phyloP scores from a whole-genome alignment of 2,888 invertebrate species.

The Branchipolynoe longqiensis region DNA sequence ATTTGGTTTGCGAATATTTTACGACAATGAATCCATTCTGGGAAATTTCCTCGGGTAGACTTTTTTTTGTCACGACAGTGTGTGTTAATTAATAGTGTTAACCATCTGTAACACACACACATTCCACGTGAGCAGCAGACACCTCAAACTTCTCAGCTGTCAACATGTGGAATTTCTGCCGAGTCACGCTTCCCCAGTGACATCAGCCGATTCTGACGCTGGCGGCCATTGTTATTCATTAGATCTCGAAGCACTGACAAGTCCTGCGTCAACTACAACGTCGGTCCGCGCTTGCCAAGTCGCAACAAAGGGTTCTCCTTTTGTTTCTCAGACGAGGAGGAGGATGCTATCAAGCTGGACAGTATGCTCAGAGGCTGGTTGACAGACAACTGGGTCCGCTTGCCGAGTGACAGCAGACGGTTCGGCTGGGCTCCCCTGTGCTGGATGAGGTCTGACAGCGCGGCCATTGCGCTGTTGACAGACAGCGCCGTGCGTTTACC shows the following conservation, averaged over 20 bases:
- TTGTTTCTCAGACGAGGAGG: background rate
- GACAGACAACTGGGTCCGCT: background rate
- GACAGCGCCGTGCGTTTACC: constrained; percentile 35
- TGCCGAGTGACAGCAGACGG: constrained; percentile 6
- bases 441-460: background rate
- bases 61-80: too few species aligned
- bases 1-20: too few species aligned
- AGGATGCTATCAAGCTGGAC: background rate
- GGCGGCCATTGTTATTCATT: background rate
- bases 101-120: too few species aligned
- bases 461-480: constrained; percentile 13
- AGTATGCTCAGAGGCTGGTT: constrained; percentile 33
- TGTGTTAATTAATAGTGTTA: too few species aligned
- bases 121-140: too few species aligned
- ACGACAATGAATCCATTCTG: too few species aligned
- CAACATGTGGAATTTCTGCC: background rate
- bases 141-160: background rate
- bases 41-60: too few species aligned
- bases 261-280: background rate
- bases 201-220: background rate
- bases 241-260: background rate
- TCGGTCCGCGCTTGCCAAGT: constrained; percentile 24
- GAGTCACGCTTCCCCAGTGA: constrained; percentile 12
- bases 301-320: background rate
- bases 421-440: background rate